These are phyloP conservation scores for Rhagoletis zephyria DNA, from an alignment of 1,140 invertebrate genomes.

Conservation along the genomic window DNA sequence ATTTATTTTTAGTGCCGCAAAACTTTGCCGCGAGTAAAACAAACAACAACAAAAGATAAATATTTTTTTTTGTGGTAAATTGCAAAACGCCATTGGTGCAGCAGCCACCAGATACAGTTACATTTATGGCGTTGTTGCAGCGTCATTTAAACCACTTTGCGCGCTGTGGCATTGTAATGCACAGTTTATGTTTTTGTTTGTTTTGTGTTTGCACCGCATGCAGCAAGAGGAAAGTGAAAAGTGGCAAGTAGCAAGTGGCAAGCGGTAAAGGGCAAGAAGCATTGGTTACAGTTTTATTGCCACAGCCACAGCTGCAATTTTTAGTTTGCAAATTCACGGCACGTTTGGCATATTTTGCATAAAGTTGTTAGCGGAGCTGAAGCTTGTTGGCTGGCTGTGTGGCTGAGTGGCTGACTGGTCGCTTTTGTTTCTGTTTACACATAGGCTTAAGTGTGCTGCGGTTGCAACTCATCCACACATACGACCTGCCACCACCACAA, in stretches of 20 bases:
- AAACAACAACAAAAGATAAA: slow-evolving; percentile 10
- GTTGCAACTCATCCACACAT: background rate
- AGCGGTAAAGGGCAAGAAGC: background rate
- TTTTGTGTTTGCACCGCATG: background rate
- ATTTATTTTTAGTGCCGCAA: slow-evolving; percentile 37
- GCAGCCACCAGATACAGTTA: background rate
- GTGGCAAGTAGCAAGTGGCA: slow-evolving; percentile 27
- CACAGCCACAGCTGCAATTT: slow-evolving; percentile 27
- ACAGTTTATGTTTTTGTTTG: slow-evolving; percentile 10
- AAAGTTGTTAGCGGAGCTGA: slow-evolving; percentile 23
- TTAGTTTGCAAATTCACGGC: slow-evolving; percentile 28
- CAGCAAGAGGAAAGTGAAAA: background rate
- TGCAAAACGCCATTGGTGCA: background rate
- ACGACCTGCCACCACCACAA: background rate
- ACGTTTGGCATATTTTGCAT: slow-evolving; percentile 50
- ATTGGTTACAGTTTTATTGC: slow-evolving; percentile 32
- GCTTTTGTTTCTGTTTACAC: background rate
- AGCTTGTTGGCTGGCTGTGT: background rate
- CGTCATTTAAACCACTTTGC: slow-evolving; percentile 45
- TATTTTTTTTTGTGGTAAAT: background rate
- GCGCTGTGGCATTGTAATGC: slow-evolving; percentile 24
- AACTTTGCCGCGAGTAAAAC: slow-evolving; percentile 11
- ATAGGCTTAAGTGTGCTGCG: background rate
- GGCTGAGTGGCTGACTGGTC: background rate
- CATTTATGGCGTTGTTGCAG: slow-evolving; percentile 29